Conservation (phyloP, 2,888 invertebrate genomes). For the Limnephilus marmoratus region DNA sequence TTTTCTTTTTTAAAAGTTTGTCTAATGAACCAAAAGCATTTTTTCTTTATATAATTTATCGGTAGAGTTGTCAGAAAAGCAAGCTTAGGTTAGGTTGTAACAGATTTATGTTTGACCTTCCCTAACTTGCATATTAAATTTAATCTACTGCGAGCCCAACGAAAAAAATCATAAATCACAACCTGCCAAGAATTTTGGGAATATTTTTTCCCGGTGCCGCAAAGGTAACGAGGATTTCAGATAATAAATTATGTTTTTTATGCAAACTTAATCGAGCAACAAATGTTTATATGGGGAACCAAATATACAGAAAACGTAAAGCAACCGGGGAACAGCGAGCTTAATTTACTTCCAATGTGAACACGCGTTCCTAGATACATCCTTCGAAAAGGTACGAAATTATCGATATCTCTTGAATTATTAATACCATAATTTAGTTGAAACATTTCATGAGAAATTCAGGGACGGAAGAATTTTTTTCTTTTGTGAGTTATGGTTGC, state of each 20-base stretch:
- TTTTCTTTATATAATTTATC: not conserved
- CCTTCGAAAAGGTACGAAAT: not conserved
- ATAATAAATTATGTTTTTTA: slow-evolving; percentile 22
- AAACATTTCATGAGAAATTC: not conserved
- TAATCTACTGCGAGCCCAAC: slow-evolving; percentile 4
- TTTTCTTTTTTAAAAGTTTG: not conserved
- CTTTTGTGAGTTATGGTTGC: too few relatives aligned
- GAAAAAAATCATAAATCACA: slow-evolving; percentile 36
- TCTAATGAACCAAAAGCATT: not conserved
- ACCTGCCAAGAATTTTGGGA: slow-evolving; percentile 9
- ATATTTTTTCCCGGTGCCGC: slow-evolving; percentile 23
- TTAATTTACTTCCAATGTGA: not conserved
- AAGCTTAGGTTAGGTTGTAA: slow-evolving; percentile 5
- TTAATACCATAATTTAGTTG: not conserved
- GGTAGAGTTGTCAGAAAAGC: not conserved
- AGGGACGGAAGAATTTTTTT: not conserved
- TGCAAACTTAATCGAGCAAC: slow-evolving; percentile 40
- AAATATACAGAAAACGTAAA: not conserved
- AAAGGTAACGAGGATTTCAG: slow-evolving; percentile 29
- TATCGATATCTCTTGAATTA: not conserved
- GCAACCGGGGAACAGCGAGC: not conserved
- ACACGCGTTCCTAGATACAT: not conserved
- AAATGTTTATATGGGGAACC: slow-evolving; percentile 20
- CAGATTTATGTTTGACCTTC: slow-evolving; percentile 23
- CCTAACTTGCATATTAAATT: slow-evolving; percentile 12